phyloP scores from a whole-genome alignment of 2,888 invertebrate genomes.

The Andricus quercusramuli region DNA sequence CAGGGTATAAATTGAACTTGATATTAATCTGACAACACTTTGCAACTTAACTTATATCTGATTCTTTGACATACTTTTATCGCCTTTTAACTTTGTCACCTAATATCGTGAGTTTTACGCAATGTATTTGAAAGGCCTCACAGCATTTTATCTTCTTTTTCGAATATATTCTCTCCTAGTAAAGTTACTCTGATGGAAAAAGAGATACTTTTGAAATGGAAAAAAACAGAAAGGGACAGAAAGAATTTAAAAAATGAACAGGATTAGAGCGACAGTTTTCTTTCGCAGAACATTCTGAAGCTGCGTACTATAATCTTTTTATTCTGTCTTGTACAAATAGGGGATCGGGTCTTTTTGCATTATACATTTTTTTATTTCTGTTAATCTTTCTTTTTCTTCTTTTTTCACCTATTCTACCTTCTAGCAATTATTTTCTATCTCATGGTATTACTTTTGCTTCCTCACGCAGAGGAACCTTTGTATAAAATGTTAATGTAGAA shows the following conservation, averaged over 20 bases:
- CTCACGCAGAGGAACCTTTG: too few species aligned
- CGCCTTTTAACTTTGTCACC: background rate
- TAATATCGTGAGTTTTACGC: background rate
- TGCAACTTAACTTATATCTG: conserved; percentile 1
- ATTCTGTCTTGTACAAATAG: too few species aligned
- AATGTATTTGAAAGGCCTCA: background rate
- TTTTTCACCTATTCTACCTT: too few species aligned
- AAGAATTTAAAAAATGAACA: background rate
- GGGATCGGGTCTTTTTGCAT: too few species aligned
- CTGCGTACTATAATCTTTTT: too few species aligned
- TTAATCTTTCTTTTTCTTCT: too few species aligned
- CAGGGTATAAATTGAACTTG: conserved; percentile 6
- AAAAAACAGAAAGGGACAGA: background rate
- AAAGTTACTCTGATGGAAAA: background rate
- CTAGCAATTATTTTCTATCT: too few species aligned
- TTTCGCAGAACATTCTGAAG: too few species aligned
- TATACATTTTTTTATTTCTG: too few species aligned
- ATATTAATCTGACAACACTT: conserved; percentile 3
- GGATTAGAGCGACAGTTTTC: background rate
- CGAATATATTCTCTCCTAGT: background rate
- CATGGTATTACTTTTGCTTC: too few species aligned
- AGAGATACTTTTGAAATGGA: background rate
- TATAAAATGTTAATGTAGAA: too few species aligned
- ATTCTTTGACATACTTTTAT: background rate
- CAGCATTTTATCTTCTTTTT: background rate